Evolutionary conservation across 2,888 invertebrate species (phyloP), one percentile per base, ranked within the genome.

Genomic region (Eupithecia subumbrata): DNA sequence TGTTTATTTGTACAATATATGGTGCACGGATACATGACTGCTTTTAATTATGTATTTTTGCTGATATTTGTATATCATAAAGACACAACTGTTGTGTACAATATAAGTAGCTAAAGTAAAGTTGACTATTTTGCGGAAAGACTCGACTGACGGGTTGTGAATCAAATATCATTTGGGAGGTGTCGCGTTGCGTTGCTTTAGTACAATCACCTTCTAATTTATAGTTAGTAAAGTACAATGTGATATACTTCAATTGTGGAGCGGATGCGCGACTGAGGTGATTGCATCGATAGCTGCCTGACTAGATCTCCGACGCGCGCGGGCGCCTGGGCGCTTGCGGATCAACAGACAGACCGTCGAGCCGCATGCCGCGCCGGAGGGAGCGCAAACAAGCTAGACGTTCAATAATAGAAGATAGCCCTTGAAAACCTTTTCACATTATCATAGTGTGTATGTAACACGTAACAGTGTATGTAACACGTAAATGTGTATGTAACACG

Each of bases 241-340:
- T 89, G 88, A 89, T 88, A 87, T 88, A 86, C 76, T 86, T 86
- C 83, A 64, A 83, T 80, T 79, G 79, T 82, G 84, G 83, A 82
- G 76, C 75, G 76, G 76, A 75, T 78, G 72, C 75, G 78, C 77
- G 76, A 76, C 75, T 64, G 75, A 63, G 75, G 48, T n/a, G 48
- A 48, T 11, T 22, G n/a, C n/a, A 22, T 22, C 52, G 52, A 52
- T n/a, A n/a, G 52, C 52, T 52, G n/a, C 52, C 52, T 52, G 16
- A 45, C 48, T n/a, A 48, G 18, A 4, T 18, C 45, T 45, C 16
- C 30, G n/a, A n/a, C n/a, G n/a, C n/a, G n/a, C n/a, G n/a, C n/a
- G n/a, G n/a, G n/a, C n/a, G n/a, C n/a, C n/a, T n/a, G n/a, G n/a
- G n/a, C n/a, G n/a, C n/a, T n/a, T n/a, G n/a, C n/a, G n/a, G n/a